These are phyloP conservation scores for Druon quercuslanigerum DNA, from an alignment of 1,140 invertebrate species.

Conservation along the genomic window DNA sequence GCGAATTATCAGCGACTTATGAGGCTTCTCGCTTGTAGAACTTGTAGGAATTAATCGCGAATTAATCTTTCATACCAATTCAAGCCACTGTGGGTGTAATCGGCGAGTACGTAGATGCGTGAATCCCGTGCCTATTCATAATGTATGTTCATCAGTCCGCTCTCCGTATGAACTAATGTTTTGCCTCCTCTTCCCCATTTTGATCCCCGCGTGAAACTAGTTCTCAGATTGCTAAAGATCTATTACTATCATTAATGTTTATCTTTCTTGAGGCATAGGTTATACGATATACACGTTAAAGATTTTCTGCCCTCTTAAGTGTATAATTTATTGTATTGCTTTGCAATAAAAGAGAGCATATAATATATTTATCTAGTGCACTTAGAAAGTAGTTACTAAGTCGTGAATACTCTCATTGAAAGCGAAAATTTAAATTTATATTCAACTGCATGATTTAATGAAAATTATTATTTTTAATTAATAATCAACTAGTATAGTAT, in stretches of 20 bases:
- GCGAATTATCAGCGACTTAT: background rate
- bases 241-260: constrained; percentile 20
- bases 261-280: constrained; percentile 7
- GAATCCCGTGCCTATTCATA: constrained; percentile 14
- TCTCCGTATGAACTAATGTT: constrained; percentile 5
- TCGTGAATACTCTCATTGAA: no score
- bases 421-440: no score
- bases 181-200: background rate
- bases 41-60: background rate
- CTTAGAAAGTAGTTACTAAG: no score
- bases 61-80: constrained; percentile 3
- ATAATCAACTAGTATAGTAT: no score
- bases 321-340: background rate
- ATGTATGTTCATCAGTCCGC: constrained; percentile 16
- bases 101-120: background rate
- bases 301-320: background rate
- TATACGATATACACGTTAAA: background rate
- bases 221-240: constrained; percentile 3
- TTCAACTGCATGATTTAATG: no score
- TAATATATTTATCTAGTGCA: no score
- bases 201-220: background rate
- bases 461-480: no score
- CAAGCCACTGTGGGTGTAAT: background rate
- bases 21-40: background rate
- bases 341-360: no score